A percentile compares a stretch with the other conserved stretches of the same genome.
Conservation (phyloP, 2,888 invertebrate species). For the Zygaena filipendulae region DNA sequence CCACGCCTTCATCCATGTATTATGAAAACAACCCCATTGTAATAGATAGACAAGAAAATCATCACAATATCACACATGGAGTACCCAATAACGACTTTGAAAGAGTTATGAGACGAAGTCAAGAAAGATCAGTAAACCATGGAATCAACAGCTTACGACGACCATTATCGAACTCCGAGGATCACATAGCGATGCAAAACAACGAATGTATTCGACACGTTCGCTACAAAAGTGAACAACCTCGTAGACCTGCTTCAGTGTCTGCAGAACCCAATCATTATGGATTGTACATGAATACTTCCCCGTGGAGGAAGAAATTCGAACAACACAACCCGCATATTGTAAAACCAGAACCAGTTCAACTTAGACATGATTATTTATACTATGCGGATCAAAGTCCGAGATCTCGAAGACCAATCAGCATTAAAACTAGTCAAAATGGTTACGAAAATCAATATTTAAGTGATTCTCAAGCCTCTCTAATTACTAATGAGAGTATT, state of each 20-base stretch:
- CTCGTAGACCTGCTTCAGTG: slow-evolving; percentile 56
- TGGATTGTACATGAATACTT: slow-evolving; percentile 46
- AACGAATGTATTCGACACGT: slow-evolving; percentile 45
- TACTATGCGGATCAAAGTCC: slow-evolving; percentile 80
- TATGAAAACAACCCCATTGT: slow-evolving; percentile 49
- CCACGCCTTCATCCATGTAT: slow-evolving; percentile 60
- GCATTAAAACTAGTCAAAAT: slow-evolving; percentile 66
- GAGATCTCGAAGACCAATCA: slow-evolving; percentile 77
- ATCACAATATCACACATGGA: slow-evolving; percentile 39
- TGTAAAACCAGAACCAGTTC: slow-evolving; percentile 48
- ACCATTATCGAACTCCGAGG: slow-evolving; percentile 60
- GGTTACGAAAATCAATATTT: slow-evolving; percentile 53
- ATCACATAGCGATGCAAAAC: slow-evolving; percentile 63
- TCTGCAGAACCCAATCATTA: slow-evolving; percentile 62
- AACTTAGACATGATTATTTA: slow-evolving; percentile 62
- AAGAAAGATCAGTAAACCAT: slow-evolving; percentile 50
- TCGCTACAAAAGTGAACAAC: slow-evolving; percentile 44
- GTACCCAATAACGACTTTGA: slow-evolving; percentile 60
- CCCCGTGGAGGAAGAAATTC: slow-evolving; percentile 46
- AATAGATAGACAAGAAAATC: slow-evolving; percentile 34
- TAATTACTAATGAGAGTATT: slow-evolving; percentile 34
- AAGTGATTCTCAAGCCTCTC: slow-evolving; percentile 58
- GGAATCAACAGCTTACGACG: slow-evolving; percentile 54
- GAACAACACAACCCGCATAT: slow-evolving; percentile 30
- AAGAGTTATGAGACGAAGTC: slow-evolving; percentile 58